Percentiles rank a stretch among this genome's conserved stretches.
phyloP scores from a whole-genome alignment of 2,113 vertebrate species.

The Corythaeola cristata region DNA sequence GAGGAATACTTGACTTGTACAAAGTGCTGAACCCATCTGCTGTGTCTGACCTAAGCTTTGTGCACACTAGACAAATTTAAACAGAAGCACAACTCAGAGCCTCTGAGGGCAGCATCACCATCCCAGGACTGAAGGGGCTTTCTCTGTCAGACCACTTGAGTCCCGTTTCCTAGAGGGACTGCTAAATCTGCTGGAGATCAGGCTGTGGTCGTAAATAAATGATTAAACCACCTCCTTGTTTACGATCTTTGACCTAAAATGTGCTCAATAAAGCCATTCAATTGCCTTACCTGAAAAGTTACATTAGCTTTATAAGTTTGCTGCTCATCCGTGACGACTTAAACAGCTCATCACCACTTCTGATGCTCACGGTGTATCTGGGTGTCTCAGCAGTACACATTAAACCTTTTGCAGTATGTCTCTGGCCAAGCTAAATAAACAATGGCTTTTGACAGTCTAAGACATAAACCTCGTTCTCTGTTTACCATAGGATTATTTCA shows the following conservation, averaged over 20 bases:
- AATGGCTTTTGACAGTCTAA: not conserved
- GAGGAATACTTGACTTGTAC: not conserved
- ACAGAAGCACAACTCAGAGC: not conserved
- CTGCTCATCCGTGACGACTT: not conserved
- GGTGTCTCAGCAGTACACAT: not conserved
- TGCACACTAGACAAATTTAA: not conserved
- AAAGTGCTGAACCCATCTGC: not conserved
- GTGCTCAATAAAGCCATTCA: not conserved
- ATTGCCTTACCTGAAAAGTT: not conserved
- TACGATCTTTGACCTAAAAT: not conserved
- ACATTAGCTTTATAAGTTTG: not conserved
- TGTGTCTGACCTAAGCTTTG: not conserved
- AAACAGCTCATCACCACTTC: not conserved
- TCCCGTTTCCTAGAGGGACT: not conserved
- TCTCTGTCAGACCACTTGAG: not conserved
- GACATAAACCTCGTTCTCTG: not conserved
- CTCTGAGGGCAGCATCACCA: not conserved
- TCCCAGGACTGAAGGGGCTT: not conserved
- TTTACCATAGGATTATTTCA: not conserved
- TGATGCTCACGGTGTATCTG: not conserved
- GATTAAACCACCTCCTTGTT: not conserved
- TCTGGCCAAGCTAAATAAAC: not conserved
- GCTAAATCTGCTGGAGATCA: not conserved
- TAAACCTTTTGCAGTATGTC: not conserved
- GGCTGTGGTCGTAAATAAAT: not conserved